Base-by-base conservation (phyloP, 92 coral and sea anemone genomes). In the Metridium senile region DNA sequence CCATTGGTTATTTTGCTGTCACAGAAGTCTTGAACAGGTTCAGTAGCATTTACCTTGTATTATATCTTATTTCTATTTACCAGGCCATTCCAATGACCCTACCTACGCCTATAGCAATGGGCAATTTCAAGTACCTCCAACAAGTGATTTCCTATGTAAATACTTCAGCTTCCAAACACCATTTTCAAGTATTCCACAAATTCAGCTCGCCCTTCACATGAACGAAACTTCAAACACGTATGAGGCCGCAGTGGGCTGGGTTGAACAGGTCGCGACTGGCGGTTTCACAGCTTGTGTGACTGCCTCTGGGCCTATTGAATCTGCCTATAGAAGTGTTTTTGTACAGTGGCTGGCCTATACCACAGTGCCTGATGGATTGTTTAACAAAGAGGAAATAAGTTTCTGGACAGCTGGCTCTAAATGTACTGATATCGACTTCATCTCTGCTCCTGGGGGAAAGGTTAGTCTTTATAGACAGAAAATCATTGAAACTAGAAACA, bases 241-340 rank as follows among this genome's bases (percentile, higher is more conserved):
- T 72, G 91, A 89, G 65, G 93, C 93, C 23, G 90, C 90, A 28
- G 93, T 86, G 43, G 39, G 78, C 79, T 89, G 93, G 93, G 93
- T 89, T 31, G 93, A 89, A 70, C 25, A 68, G n/a, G 79, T 85
- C 49, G 72, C 45, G 30, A 47, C 32, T 18, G 61, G 57, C 33
- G 76, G 83, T 4, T 89, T 89, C 46, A 81, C 87, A 6, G 86
- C 88, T 9, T 83, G 92, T 52, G 54, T 88, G 20, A 72, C 89
- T 43, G 74, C 92, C 26, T 84, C 92, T 31, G 88, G 92, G 17
- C 88, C 89, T 74, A 88, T 76, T n/a, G n/a, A n/a, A 58, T 69
- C 85, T 39, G 91, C 83, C 29, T 68, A 72, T 58, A 76, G 91
- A 46, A 84, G 68, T 20, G 74, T 82, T 26, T 79, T 58, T 9